These are phyloP conservation scores for Archegozetes longisetosus DNA, from an alignment of 1,140 invertebrate genomes.

Conservation along the genomic window DNA sequence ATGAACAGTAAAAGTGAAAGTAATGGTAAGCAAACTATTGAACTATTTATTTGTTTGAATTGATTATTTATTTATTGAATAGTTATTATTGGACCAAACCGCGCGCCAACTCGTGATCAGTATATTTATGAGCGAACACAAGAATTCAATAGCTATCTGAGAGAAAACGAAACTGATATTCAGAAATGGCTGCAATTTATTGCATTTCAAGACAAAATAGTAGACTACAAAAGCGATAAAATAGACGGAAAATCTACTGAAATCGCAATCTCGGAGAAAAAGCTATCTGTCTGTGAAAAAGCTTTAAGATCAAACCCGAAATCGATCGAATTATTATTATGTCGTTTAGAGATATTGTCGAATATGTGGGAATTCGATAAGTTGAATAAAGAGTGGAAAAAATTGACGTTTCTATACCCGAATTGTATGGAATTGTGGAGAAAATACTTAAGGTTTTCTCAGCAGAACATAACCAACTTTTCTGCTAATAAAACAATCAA, in stretches of 20 bases:
- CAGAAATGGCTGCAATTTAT: constrained; percentile 35
- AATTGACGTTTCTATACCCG: constrained; percentile 31
- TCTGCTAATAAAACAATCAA: constrained; percentile 26
- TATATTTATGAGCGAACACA: constrained; percentile 18
- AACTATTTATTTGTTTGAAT: background rate
- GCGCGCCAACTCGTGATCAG: background rate
- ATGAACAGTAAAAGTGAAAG: background rate
- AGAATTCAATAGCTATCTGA: constrained; percentile 29
- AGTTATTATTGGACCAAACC: background rate
- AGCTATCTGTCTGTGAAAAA: constrained; percentile 32
- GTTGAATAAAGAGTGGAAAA: constrained; percentile 30
- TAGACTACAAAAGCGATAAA: background rate
- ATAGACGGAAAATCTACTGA: constrained; percentile 15
- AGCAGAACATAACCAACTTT: constrained; percentile 29
- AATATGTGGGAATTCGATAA: constrained; percentile 27
- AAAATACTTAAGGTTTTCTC: constrained; percentile 29
- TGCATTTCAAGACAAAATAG: constrained; percentile 29
- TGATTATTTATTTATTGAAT: background rate
- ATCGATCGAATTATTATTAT: constrained; percentile 27
- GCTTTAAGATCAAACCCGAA: constrained; percentile 33
- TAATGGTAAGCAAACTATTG: background rate
- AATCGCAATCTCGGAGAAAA: constrained; percentile 30
- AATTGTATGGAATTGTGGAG: constrained; percentile 30
- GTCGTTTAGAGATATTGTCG: constrained; percentile 26
- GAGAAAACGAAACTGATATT: constrained; percentile 28